A percentile compares a stretch with the other conserved stretches of the same genome.
phyloP scores from a whole-genome alignment of 2,797 vertebrate genomes.

The Notamacropus eugenii region DNA sequence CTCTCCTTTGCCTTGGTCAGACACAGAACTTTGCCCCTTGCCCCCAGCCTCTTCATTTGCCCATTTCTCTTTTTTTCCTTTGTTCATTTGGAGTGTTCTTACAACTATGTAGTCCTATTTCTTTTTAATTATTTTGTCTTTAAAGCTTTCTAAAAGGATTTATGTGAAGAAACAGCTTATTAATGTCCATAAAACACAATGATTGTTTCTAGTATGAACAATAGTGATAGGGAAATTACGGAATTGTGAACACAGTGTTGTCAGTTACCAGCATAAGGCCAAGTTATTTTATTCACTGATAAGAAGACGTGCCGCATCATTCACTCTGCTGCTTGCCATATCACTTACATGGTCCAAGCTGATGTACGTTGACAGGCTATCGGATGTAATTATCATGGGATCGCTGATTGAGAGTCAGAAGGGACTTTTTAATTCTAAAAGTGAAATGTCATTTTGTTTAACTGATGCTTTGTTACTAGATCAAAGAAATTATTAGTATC shows the following conservation, averaged over 20 bases:
- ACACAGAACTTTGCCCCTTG: background rate
- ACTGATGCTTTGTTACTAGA: conserved; percentile 36
- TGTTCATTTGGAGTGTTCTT: background rate
- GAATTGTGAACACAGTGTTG: conserved; percentile 24
- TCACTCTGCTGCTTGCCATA: conserved; percentile 8
- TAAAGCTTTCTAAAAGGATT: conserved; percentile 52
- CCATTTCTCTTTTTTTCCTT: background rate
- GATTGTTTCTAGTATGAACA: conserved; percentile 43
- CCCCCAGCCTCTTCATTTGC: background rate
- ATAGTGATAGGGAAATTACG: conserved; percentile 44
- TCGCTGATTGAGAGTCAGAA: background rate
- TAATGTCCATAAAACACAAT: conserved; percentile 47
- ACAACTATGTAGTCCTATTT: background rate
- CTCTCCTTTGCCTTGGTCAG: background rate
- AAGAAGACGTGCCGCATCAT: conserved; percentile 15
- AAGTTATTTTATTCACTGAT: conserved; percentile 26
- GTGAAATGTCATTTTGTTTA: conserved; percentile 38
- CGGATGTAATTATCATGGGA: conserved; percentile 30
- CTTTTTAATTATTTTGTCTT: background rate
- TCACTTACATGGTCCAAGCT: conserved; percentile 8
- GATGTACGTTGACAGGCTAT: conserved; percentile 35
- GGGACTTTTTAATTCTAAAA: background rate
- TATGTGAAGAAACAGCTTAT: conserved; percentile 45
- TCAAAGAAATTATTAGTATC: conserved; percentile 20
- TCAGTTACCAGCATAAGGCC: conserved; percentile 41